A percentile compares a stretch with the other conserved stretches of the same genome.
These are phyloP conservation scores for Perdita meconis DNA, from an alignment of 2,888 invertebrate genomes.

Conservation along the genomic window DNA sequence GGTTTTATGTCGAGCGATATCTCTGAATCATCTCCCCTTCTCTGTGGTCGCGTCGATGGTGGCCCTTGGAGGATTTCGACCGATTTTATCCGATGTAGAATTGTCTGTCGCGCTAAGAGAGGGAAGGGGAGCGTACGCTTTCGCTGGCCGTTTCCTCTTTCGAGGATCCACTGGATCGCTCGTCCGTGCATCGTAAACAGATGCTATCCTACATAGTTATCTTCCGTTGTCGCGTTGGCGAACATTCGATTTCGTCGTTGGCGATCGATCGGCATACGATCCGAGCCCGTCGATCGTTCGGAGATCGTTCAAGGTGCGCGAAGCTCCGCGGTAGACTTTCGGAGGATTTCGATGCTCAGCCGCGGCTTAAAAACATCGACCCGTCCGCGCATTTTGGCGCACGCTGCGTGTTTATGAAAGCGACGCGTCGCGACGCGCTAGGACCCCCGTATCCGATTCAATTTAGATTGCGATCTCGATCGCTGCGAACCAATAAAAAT, in stretches of 20 bases:
- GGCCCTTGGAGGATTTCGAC: slow-evolving; percentile 74
- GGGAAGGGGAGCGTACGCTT: slow-evolving; percentile 49
- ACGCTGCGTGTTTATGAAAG: slow-evolving; percentile 57
- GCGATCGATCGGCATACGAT: too few relatives aligned
- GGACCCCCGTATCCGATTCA: slow-evolving; percentile 59
- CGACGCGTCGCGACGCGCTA: slow-evolving; percentile 34
- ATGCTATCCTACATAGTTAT: slow-evolving; percentile 44
- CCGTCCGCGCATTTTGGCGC: background rate
- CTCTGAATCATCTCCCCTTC: slow-evolving; percentile 81
- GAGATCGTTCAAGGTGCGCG: too few relatives aligned
- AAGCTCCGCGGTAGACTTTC: slow-evolving; percentile 5
- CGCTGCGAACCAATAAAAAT: slow-evolving; percentile 71
- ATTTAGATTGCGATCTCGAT: slow-evolving; percentile 82
- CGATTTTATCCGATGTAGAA: slow-evolving; percentile 81
- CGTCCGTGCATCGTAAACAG: slow-evolving; percentile 38
- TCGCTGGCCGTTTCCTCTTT: slow-evolving; percentile 49
- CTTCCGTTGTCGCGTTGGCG: slow-evolving; percentile 28
- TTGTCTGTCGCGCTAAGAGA: slow-evolving; percentile 70
- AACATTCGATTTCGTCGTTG: slow-evolving; percentile 6
- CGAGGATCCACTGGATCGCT: slow-evolving; percentile 35
- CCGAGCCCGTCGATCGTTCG: too few relatives aligned
- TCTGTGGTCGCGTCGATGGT: slow-evolving; percentile 66
- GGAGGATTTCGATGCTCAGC: background rate
- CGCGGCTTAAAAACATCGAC: slow-evolving; percentile 28
- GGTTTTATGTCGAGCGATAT: slow-evolving; percentile 84